Percentiles rank a stretch among this genome's conserved stretches.
Evolutionary conservation across 2,797 vertebrate genomes (phyloP).

Genomic region (Myotis findleyi): DNA sequence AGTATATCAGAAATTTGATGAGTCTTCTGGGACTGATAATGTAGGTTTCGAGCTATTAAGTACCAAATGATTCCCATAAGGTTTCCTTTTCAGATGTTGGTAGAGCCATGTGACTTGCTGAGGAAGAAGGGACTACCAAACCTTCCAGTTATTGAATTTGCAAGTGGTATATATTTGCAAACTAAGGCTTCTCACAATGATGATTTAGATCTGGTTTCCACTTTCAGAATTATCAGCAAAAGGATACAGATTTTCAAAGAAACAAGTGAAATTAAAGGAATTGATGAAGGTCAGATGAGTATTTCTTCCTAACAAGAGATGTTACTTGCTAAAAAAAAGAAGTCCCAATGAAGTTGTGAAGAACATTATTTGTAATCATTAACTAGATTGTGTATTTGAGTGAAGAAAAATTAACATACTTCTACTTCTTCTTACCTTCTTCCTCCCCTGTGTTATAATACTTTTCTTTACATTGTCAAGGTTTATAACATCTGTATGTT

Average conservation of each 20-base stretch:
- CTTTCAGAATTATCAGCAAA: not conserved
- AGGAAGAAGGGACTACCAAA: not conserved
- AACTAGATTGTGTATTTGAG: not conserved
- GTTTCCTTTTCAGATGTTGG: not conserved
- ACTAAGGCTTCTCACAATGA: not conserved
- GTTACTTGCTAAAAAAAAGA: not conserved
- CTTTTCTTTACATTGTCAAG: not conserved
- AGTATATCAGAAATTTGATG: not conserved
- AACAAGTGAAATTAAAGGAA: conserved; percentile 39
- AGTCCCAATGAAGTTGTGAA: not conserved
- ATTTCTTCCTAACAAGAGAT: not conserved
- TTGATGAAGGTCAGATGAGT: not conserved
- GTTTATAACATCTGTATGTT: conserved; percentile 23
- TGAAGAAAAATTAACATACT: not conserved
- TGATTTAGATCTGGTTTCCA: conserved; percentile 40
- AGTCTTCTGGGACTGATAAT: not conserved
- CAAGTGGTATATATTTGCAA: not conserved
- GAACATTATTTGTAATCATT: not conserved
- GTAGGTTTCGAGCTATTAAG: not conserved
- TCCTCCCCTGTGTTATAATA: not conserved
- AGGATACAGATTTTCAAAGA: conserved; percentile 10
- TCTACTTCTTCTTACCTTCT: not conserved
- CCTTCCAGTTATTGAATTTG: not conserved
- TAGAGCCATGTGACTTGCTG: not conserved
- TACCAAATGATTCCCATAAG: not conserved